Evolutionary conservation across 1,140 invertebrate species (phyloP).

Genomic region (Diploscapter pachys): DNA sequence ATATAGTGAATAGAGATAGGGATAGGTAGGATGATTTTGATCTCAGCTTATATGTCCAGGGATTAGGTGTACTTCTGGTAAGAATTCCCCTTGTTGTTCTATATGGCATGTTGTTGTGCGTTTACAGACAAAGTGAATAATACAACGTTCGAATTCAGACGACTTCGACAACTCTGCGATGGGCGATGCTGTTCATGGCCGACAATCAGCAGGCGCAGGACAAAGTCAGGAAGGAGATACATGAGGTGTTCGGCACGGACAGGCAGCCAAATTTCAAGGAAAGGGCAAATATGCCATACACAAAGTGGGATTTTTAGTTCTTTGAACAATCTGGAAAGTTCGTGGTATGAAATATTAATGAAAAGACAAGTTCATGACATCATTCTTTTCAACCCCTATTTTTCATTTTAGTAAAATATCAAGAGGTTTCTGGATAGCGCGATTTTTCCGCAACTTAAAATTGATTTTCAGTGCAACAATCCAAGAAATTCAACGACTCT

Average conservation of each 20-base stretch:
- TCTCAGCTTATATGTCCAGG: too few species aligned
- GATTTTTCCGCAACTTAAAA: too few species aligned
- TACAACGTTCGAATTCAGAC: conserved; percentile 19
- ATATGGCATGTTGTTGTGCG: not conserved
- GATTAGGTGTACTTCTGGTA: too few species aligned
- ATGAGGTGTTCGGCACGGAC: not conserved
- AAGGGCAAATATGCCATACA: conserved; percentile 11
- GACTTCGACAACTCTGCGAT: conserved; percentile 27
- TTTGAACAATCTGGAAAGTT: not conserved
- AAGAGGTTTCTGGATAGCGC: too few species aligned
- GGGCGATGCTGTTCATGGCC: conserved; percentile 30
- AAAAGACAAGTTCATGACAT: too few species aligned
- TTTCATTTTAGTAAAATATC: too few species aligned
- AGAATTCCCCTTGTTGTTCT: too few species aligned
- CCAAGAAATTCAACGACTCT: conserved; percentile 21
- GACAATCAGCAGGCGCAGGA: conserved; percentile 22
- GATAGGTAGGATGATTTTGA: too few species aligned
- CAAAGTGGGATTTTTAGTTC: conserved; percentile 16
- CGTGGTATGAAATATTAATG: too few species aligned
- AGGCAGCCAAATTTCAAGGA: not conserved
- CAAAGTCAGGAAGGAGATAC: conserved; percentile 6
- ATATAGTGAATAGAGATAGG: too few species aligned
- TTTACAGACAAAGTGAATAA: too few species aligned
- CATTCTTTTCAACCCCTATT: too few species aligned
- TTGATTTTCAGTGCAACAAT: conserved; percentile 4